Evolutionary conservation across 2,113 vertebrate species (phyloP).

Genomic region (Camarhynchus parvulus): DNA sequence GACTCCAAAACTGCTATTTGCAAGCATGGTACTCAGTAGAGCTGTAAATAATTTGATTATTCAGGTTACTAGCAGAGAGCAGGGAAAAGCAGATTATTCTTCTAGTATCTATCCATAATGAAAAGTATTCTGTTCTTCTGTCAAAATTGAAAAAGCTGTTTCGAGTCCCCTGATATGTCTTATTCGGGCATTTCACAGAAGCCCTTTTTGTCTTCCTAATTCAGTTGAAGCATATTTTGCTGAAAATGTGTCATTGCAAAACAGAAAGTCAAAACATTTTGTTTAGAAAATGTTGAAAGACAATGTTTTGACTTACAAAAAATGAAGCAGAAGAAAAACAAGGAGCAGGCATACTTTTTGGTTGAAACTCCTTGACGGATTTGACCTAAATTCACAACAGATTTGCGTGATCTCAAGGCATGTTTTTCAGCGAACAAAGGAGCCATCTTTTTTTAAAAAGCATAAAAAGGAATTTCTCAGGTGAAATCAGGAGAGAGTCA

Average conservation of each 20-base stretch:
- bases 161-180: neutral
- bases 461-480: neutral
- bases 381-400: conserved; percentile 34
- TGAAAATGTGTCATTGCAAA: conserved; percentile 48
- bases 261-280: conserved; percentile 59
- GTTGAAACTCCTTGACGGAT: neutral
- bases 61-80: conserved; percentile 12
- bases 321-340: neutral
- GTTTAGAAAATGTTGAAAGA: conserved; percentile 38
- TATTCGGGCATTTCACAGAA: neutral
- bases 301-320: conserved; percentile 44
- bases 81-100: conserved; percentile 19
- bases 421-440: neutral
- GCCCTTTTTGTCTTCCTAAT: conserved; percentile 40
- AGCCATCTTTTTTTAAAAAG: neutral
- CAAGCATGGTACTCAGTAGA: neutral
- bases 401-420: neutral
- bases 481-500: neutral
- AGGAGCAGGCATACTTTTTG: neutral
- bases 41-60: conserved; percentile 45
- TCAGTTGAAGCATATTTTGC: conserved; percentile 29
- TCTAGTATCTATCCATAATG: neutral
- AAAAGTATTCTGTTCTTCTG: conserved; percentile 41
- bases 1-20: neutral
- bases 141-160: conserved; percentile 11